Base-by-base conservation (phyloP, 2,888 invertebrate species). In the Ctenicera cuprea region DNA sequence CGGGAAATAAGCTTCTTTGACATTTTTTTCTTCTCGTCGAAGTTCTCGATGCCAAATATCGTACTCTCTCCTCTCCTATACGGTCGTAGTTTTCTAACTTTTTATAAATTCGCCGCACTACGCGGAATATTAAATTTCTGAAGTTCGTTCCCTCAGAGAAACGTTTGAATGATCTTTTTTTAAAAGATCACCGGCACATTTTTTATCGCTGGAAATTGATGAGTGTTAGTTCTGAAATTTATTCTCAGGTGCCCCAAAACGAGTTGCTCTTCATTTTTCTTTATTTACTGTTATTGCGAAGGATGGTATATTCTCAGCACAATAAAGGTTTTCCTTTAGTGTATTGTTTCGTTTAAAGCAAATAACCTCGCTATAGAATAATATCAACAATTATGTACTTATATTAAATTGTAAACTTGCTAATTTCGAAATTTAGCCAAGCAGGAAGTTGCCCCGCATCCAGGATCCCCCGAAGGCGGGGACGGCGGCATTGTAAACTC, bases 41-140 rank as follows among this genome's bases (percentile, higher is more conserved):
- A 61, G 69, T 62, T 59, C 68, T 45, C 64, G 65, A 65, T 65
- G 65, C 65, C 65, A 65, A 65, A 64, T 64, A 64, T 64, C 64
- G 64, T 14, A 43, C 26, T 59, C 62, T 48, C 20, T 30, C 54
- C 22, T 14, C 26, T 50, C 52, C 48, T 12, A 16, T 22, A 26
- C 50, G 22, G 16, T 5, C 64, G 62, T 52, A 69, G 69, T 69
- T 69, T 69, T 48, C 61, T 43, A 70, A 62, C 63, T 70, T 72
- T 72, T 72, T 62, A 72, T 62, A 67, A 67, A 72, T 72, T 72
- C 62, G 30, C 72, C 22, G 67, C 72, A 67, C 72, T 72, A 61
- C 67, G 43, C 38, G 48, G 54, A 62, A 72, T 72, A 72, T 72
- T 72, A 67, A 72, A 72, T 72, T 72, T 61, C 62, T 37, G 43